A percentile compares a stretch with the other conserved stretches of the same genome.
Evolutionary conservation across 2,888 invertebrate species (phyloP).

Genomic region (Hirtodrosophila histrioides): DNA sequence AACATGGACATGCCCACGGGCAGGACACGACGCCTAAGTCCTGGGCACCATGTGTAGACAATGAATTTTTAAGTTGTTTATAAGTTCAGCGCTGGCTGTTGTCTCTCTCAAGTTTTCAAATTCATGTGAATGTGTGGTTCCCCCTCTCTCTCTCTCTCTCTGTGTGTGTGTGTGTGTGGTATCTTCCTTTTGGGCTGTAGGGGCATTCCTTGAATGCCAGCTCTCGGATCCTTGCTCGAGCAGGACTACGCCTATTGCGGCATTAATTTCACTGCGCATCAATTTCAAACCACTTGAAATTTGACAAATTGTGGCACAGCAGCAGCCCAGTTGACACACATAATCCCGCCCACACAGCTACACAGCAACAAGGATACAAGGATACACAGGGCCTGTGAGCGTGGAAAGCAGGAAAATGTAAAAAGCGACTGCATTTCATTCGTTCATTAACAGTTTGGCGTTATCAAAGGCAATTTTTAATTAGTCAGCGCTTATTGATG

Average conservation of each 20-base stretch:
- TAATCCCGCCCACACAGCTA: slow-evolving; percentile 29
- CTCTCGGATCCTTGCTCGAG: not conserved
- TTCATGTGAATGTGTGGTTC: not conserved
- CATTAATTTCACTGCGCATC: slow-evolving; percentile 61
- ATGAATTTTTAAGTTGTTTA: slow-evolving; percentile 82
- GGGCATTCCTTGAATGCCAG: slow-evolving; percentile 9
- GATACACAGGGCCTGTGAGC: not conserved
- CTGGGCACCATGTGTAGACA: slow-evolving; percentile 75
- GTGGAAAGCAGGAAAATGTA: slow-evolving; percentile 23
- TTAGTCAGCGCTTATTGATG: slow-evolving; percentile 64
- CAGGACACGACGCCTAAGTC: slow-evolving; percentile 36
- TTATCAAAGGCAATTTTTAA: slow-evolving; percentile 76
- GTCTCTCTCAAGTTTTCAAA: not conserved
- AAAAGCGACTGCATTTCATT: slow-evolving; percentile 34
- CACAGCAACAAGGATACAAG: not conserved
- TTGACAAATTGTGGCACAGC: slow-evolving; percentile 72
- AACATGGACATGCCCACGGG: slow-evolving; percentile 43
- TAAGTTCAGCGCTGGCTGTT: slow-evolving; percentile 49
- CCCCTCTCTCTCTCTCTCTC: not conserved
- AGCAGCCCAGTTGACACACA: slow-evolving; percentile 44
- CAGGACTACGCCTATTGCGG: slow-evolving; percentile 17
- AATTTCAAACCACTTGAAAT: slow-evolving; percentile 73
- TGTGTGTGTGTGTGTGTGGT: not conserved
- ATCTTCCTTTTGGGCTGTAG: not conserved
- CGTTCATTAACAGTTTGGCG: slow-evolving; percentile 53